Evolutionary conservation across 2,113 vertebrate genomes (phyloP), one percentile per base, ranked within the genome.

Genomic region (Pseudopodoces humilis): DNA sequence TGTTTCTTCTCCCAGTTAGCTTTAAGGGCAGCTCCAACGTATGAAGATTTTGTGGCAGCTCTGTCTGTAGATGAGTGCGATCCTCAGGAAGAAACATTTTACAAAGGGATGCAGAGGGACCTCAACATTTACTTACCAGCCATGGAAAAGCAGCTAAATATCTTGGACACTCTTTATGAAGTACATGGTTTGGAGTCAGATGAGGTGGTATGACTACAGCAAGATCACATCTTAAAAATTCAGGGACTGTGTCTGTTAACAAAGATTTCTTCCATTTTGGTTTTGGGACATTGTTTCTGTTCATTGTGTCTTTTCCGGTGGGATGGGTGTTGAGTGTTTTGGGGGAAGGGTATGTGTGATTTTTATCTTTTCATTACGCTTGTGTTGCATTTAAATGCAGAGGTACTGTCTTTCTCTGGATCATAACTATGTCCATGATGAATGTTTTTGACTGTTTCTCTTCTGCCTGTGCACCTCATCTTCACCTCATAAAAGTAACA

Each of bases 111-210:
- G 98, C 98, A 98, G 96, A 98, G 98, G 53, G 99, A 99, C 96
- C 98, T 99, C 92, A 98, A 96, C 67, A 49, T 98, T 90, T 99
- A 99, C 96, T 98, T 99, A 84, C 99, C 99, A 17, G 99, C 99
- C 92, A 99, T 99, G 99, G 98, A 99, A 96, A 98, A 98, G 81
- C 99, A 99, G 97, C 98, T 99, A 94, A 97, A 95, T 74, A 98
- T 99, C 92, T 98, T 99, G 92, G 99, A 99, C 86, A 96, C 97
- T 88, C 97, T 99, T 55, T 99, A 99, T 22, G 99, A 99, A 88
- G 97, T 99, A 80, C 98, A 99, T 79, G 98, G 98, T 95, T 98
- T 99, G 96, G 99, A 99, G 90, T 99, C 99, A 5, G 99, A 99
- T 15, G 99, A 99, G 97, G 98, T 99, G 81, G 99, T 99, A 95